phyloP scores from a whole-genome alignment of 2,113 vertebrate species.

The Equus przewalskii region DNA sequence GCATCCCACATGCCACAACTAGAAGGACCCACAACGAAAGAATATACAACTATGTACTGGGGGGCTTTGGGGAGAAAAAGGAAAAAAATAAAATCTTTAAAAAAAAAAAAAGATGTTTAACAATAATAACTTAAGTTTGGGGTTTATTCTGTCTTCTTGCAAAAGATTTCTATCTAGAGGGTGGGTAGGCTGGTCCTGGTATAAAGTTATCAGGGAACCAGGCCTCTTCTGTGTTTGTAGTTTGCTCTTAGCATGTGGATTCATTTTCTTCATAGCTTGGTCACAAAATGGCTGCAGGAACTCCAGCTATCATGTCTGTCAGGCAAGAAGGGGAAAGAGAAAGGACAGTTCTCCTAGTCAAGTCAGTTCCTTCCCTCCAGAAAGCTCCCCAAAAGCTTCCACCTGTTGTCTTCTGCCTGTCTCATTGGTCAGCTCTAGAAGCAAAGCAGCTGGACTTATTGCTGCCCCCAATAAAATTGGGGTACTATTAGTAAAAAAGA shows the following conservation, averaged over 20 bases:
- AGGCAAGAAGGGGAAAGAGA: not conserved
- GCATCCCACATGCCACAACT: too few relatives aligned
- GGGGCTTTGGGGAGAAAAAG: too few relatives aligned
- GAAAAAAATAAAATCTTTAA: too few relatives aligned
- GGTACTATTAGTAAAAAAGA: not conserved
- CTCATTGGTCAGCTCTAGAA: constrained; percentile 28
- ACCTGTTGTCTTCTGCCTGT: not conserved
- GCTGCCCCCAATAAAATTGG: not conserved
- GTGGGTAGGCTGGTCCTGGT: not conserved
- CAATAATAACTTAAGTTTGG: not conserved
- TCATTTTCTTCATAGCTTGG: not conserved
- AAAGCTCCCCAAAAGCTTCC: not conserved
- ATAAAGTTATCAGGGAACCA: not conserved
- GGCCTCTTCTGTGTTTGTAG: constrained; percentile 8
- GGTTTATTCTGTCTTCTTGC: not conserved
- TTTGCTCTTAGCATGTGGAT: not conserved
- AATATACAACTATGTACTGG: too few relatives aligned
- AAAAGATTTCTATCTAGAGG: constrained; percentile 32
- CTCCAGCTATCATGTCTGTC: not conserved
- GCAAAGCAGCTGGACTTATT: not conserved
- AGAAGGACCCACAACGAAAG: too few relatives aligned
- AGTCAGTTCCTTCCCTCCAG: not conserved
- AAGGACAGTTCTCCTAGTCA: not conserved
- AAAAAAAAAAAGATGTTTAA: not conserved
- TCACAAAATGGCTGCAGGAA: constrained; percentile 4